Evolutionary conservation across 2,888 invertebrate species (phyloP).

Genomic region (Orthosia cruda): DNA sequence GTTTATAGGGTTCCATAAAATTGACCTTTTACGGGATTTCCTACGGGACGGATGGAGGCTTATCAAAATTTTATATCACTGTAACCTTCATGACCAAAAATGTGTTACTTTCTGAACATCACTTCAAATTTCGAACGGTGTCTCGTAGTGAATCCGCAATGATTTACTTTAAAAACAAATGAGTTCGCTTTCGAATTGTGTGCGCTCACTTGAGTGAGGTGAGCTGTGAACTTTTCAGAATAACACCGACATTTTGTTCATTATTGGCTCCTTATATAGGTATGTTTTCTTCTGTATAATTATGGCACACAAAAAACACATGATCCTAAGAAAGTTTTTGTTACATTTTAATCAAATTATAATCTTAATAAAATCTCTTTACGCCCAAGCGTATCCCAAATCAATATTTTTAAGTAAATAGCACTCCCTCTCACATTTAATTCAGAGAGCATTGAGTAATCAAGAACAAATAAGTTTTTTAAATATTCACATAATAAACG

Average conservation of each 20-base stretch:
- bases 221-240: not conserved
- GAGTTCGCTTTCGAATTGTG: not conserved
- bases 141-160: not conserved
- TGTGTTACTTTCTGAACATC: not conserved
- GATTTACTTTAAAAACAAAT: no score
- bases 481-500: not conserved
- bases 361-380: not conserved
- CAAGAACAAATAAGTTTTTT: not conserved
- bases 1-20: not conserved
- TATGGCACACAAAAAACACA: not conserved
- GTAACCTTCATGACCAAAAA: no score
- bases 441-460: not conserved
- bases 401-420: conserved; percentile 8
- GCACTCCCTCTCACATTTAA: not conserved
- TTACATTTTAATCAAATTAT: not conserved
- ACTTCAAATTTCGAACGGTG: not conserved
- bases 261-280: not conserved
- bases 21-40: not conserved
- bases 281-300: not conserved
- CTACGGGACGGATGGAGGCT: not conserved
- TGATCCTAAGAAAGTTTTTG: not conserved
- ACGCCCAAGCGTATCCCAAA: not conserved
- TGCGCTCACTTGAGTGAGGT: not conserved
- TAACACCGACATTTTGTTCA: no score
- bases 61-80: no score